These are phyloP conservation scores for Nyctalus aviator DNA, from an alignment of 2,797 vertebrate genomes.

Conservation along the genomic window DNA sequence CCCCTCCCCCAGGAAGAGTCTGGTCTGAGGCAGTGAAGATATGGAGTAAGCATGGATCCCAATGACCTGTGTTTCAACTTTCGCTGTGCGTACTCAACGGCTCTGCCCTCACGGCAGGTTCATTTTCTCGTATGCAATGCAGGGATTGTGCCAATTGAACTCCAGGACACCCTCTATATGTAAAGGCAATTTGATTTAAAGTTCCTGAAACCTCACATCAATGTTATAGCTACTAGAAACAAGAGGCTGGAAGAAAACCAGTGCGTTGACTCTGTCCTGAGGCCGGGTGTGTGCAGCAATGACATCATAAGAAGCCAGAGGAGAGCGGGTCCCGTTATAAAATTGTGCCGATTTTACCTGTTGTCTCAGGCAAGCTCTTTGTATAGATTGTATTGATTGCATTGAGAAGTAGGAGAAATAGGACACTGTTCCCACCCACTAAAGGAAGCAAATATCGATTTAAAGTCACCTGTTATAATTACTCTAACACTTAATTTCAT, in stretches of 20 bases:
- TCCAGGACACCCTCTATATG: background rate
- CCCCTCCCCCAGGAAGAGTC: background rate
- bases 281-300: background rate
- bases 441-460: background rate
- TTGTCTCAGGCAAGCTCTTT: background rate
- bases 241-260: background rate
- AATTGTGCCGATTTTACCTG: background rate
- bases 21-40: background rate
- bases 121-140: background rate
- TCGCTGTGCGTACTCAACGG: background rate
- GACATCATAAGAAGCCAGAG: background rate
- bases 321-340: background rate
- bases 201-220: background rate
- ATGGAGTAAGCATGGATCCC: background rate
- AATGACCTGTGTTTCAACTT: constrained; percentile 3
- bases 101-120: background rate
- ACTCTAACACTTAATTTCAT: constrained; percentile 48
- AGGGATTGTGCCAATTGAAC: background rate
- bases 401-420: background rate
- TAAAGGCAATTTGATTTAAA: constrained; percentile 29
- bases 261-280: background rate
- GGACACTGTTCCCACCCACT: background rate
- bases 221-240: background rate
- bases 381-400: background rate
- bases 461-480: constrained; percentile 48